Evolutionary conservation across 2,888 invertebrate species (phyloP).

Genomic region (Sepiola atlantica): DNA sequence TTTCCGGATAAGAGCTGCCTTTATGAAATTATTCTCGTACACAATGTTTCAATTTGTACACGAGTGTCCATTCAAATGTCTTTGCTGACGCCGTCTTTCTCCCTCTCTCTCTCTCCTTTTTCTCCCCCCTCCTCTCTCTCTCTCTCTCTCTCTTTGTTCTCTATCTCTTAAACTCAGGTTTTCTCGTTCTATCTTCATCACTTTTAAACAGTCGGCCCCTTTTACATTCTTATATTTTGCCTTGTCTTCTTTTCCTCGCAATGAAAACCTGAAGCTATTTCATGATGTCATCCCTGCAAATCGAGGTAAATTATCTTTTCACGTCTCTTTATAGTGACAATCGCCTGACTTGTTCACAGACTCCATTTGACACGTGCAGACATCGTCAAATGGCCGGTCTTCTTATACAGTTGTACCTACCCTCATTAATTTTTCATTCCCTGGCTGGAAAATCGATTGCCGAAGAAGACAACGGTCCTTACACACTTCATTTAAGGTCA

Average conservation of each 20-base stretch:
- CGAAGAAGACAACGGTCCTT: background rate
- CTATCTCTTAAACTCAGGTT: too few relatives aligned
- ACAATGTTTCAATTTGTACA: background rate
- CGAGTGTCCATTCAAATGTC: background rate
- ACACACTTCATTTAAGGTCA: background rate
- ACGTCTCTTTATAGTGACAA: background rate
- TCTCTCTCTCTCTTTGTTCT: background rate
- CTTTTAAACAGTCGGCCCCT: too few relatives aligned
- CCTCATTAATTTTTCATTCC: background rate
- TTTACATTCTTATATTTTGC: too few relatives aligned
- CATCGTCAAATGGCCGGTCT: background rate
- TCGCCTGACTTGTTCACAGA: background rate
- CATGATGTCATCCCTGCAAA: background rate
- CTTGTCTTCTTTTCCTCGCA: background rate
- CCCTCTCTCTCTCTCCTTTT: background rate
- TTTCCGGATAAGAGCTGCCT: background rate
- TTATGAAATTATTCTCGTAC: background rate
- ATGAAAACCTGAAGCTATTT: background rate
- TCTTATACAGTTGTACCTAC: background rate
- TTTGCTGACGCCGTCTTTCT: background rate
- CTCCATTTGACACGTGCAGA: background rate
- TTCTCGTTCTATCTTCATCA: too few relatives aligned
- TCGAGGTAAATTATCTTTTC: background rate
- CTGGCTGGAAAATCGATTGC: background rate
- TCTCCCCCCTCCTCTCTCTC: background rate